A percentile compares a stretch with the other conserved stretches of the same genome.
These are phyloP conservation scores for Serrognathus titanus DNA, from an alignment of 2,888 invertebrate genomes.

Conservation along the genomic window DNA sequence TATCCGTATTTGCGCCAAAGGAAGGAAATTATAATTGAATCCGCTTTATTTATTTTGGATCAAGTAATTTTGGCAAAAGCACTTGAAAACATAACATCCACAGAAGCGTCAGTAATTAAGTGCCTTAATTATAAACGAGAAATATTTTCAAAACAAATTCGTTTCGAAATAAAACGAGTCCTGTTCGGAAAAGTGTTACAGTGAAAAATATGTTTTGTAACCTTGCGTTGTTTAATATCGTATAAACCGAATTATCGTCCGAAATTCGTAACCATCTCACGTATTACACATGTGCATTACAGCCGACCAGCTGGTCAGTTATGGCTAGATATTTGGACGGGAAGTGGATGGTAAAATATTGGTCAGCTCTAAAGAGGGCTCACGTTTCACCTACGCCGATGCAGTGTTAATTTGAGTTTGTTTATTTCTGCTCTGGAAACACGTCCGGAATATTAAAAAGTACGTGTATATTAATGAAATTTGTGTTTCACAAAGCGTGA, in stretches of 20 bases:
- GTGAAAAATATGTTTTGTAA: no score
- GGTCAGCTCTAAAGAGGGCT: slow-evolving; percentile 5
- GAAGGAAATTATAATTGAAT: no score
- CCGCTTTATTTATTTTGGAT: no score
- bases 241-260: slow-evolving; percentile 7
- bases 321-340: no score
- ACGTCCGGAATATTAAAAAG: slow-evolving; percentile 21
- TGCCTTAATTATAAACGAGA: no score
- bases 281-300: slow-evolving; percentile 30
- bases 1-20: no score
- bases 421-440: slow-evolving; percentile 41
- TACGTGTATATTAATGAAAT: background rate
- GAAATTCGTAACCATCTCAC: slow-evolving; percentile 25
- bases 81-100: no score
- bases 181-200: no score
- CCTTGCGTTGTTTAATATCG: slow-evolving; percentile 12
- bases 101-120: no score
- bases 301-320: slow-evolving; percentile 5
- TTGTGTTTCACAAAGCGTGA: background rate
- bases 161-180: no score
- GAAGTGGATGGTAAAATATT: slow-evolving; percentile 1
- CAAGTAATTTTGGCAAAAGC: no score
- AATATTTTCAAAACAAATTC: no score
- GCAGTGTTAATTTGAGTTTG: slow-evolving; percentile 47
- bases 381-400: slow-evolving; percentile 37